Evolutionary conservation across 2,797 vertebrate species (phyloP).

Genomic region (Nyctibius grandis): DNA sequence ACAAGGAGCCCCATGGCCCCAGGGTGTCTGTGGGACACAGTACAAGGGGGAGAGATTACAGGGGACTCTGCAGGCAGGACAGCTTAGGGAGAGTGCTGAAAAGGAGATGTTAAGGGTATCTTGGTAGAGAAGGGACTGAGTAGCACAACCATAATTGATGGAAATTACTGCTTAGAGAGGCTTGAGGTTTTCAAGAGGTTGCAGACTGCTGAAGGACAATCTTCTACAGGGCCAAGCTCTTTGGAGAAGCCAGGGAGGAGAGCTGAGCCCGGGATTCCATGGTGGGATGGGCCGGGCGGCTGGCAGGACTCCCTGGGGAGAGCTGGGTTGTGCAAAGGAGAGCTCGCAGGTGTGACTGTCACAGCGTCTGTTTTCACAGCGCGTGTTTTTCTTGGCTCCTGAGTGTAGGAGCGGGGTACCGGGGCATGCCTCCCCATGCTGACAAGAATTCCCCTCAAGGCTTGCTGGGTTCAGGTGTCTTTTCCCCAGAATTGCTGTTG

Average conservation of each 20-base stretch:
- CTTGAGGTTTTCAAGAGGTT: not conserved
- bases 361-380: not conserved
- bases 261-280: fast-evolving
- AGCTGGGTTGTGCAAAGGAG: not conserved
- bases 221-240: fast-evolving
- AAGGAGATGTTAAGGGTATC: not conserved
- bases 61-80: not conserved
- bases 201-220: not conserved
- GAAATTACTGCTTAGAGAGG: not conserved
- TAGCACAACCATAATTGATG: not conserved
- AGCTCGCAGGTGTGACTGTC: not conserved
- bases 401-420: not conserved
- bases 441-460: not conserved
- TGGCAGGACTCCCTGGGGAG: not conserved
- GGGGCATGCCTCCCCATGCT: not conserved
- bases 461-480: not conserved
- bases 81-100: not conserved
- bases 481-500: not conserved
- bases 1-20: not conserved
- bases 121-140: not conserved
- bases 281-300: not conserved
- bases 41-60: not conserved
- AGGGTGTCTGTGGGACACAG: not conserved
- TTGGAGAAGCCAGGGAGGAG: not conserved
- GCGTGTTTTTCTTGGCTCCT: not conserved